These are phyloP conservation scores for Microplitis manilae DNA, from an alignment of 2,888 invertebrate species.

Conservation along the genomic window DNA sequence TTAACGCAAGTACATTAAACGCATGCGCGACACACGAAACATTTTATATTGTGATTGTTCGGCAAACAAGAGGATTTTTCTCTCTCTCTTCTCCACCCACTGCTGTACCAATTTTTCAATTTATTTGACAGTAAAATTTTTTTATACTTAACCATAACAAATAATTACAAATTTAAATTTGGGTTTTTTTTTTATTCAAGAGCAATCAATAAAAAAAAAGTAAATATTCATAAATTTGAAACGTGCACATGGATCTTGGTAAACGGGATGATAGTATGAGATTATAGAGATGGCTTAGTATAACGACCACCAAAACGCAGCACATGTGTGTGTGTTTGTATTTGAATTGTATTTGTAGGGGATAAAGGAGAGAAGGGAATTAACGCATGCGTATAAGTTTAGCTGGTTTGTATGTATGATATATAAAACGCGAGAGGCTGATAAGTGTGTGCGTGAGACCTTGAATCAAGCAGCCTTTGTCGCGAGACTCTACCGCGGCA, in stretches of 20 bases:
- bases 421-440: neutral
- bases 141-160: neutral
- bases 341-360: constrained; percentile 21
- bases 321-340: constrained; percentile 44
- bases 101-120: neutral
- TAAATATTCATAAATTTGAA: constrained; percentile 16
- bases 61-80: constrained; percentile 10
- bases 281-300: neutral
- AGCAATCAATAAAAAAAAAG: neutral
- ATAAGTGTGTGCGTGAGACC: constrained; percentile 66
- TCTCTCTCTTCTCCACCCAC: neutral
- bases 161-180: neutral
- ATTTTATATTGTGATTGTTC: neutral
- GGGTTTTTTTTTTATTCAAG: too few relatives aligned
- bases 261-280: neutral
- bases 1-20: constrained; percentile 7
- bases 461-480: constrained; percentile 72
- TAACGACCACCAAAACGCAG: constrained; percentile 52
- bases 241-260: constrained; percentile 14
- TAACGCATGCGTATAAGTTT: constrained; percentile 48
- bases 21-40: constrained; percentile 6
- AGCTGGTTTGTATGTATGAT: constrained; percentile 45
- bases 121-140: neutral
- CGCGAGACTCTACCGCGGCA: constrained; percentile 68
- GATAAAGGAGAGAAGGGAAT: constrained; percentile 28